Base-by-base conservation (phyloP, 2,113 vertebrate species). In the Pogonocichla stellata region DNA sequence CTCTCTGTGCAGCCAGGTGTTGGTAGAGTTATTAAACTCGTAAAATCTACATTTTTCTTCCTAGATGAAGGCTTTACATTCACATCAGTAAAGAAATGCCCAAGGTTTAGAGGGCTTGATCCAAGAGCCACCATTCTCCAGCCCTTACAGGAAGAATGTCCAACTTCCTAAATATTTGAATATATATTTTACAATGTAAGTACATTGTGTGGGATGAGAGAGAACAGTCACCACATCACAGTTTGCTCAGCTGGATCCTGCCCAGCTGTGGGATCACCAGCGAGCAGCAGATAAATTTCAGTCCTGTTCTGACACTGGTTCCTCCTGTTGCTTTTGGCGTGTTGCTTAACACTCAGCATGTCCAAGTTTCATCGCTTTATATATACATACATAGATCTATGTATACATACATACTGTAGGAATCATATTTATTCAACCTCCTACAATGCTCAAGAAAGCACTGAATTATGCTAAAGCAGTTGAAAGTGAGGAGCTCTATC, bases 391-490 rank as follows among this genome's bases (percentile, higher is more conserved):
- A 92, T 47, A 66, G 54, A 96, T 81, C 89, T 86, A 71, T 94
- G 94, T 92, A 94, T 78, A 94, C 95, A 92, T 77, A 92, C 89
- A 95, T 71, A 88, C 50, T 87, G 91, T 14, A 86, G 88, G 58
- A 95, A 95, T 92, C 92, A 50, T 96, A 93, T 90, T 93, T 96
- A 95, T 94, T 95, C 96, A 95, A 78, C 96, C 96, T 96, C 96
- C 95, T 96, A 90, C 96, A 95, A 85, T 5, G 77, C 16, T 93
- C 95, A 93, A 84, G 89, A 91, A 96, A 95, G 92, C 38, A 93
- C 90, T 13, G 17, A 93, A 71, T 95, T 89, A 81, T 92, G 92
- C 77, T 93, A 43, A 88, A 80, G 79, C 88, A 77, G 86, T 57
- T 84, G 93, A 88, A 94, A 90, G 82, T 2, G 1, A 95, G 80